Base-by-base conservation (phyloP, 2,888 invertebrate genomes). In the Idaea aversata region DNA sequence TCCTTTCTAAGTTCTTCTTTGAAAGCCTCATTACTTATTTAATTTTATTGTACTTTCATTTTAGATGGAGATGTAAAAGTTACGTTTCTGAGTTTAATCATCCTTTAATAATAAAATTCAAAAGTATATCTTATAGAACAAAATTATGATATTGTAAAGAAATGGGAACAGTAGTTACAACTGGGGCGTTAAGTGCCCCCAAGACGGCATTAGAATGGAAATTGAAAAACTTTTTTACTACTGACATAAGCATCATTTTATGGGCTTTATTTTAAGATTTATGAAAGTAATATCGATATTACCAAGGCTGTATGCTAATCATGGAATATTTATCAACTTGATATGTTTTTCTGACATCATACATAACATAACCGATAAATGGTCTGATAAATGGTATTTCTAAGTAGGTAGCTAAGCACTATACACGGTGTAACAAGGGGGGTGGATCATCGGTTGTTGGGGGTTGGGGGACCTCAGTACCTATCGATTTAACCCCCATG, bases 171-270 rank as follows among this genome's bases (percentile, higher is more conserved):
- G 47, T 47, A 47, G 47, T 47, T 36, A 47, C 10, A 34, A 25
- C 59, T 25, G 34, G 10, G 73, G 76, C 77, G 81, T 76, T 82
- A 82, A 85, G 79, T 81, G 79, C 77, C 74, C 76, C 75, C 77
- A 79, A 79, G 78, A 78, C 70, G 73, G 77, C 78, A 84, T 88
- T 85, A 84, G 80, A 85, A 88, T 86, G 81, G 81, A 88, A 88
- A 89, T 90, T 87, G 88, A 88, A 89, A 90, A 90, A 88, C 87
- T 90, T 89, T 86, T 75, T 75, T 10, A 47, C 47, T 47, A 78
- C 78, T 80, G 80, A 81, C 81, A 84, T 79, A 81, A 84, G 80
- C 84, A 79, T 76, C 75, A 79, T 80, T 83, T 85, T 81, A 81
- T 74, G 72, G 71, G 76, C 75, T 72, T 66, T 68, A 67, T 70